Evolutionary conservation across 2,888 invertebrate species (phyloP), one percentile per base, ranked within the genome.

Genomic region (Drosophila atripex): DNA sequence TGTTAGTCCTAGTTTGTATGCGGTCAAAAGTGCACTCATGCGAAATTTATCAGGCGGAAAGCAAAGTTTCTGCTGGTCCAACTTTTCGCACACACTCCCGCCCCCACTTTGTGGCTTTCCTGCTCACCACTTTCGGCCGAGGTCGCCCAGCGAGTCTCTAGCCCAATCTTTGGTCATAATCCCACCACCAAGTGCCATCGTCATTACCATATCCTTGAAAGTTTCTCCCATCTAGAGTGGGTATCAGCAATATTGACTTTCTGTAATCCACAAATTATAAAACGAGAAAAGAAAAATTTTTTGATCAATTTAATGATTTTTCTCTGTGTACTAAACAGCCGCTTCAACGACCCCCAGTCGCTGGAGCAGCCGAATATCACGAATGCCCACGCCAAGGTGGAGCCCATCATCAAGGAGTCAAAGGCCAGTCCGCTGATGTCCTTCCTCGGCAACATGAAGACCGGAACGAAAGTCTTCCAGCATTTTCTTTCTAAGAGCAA

Each of bases 381-480:
- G 18, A 83, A 85, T 75, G 85, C 89, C 60, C 90, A 90, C 56
- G 90, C 90, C 66, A 90, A 90, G 80, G 91, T 90, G 71, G 89
- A 91, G 71, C 91, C 91, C 76, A 86, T 91, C 66, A 86, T 89
- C 54, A 90, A 89, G 70, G 91, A 91, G 73, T 90, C 91, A 47
- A 91, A 90, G 77, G 79, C 90, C 47, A 91, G 89, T 71, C 90
- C 90, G 55, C 79, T 92, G 71, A 91, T 92, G 90, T 91, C 90
- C 57, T 92, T 94, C 82, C 90, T 94, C 75, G 92, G 93, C 73
- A 93, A 93, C 89, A 93, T 94, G 87, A 94, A 94, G 90, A 93
- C 93, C 71, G 94, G 94, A 63, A 94, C 94, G 61, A 92, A 94
- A 88, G 94, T 94, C 53, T 94, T 94, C 89, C 93, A 94, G 82